Evolutionary conservation across 2,888 invertebrate genomes (phyloP).

Genomic region (Crocallis elinguaria): DNA sequence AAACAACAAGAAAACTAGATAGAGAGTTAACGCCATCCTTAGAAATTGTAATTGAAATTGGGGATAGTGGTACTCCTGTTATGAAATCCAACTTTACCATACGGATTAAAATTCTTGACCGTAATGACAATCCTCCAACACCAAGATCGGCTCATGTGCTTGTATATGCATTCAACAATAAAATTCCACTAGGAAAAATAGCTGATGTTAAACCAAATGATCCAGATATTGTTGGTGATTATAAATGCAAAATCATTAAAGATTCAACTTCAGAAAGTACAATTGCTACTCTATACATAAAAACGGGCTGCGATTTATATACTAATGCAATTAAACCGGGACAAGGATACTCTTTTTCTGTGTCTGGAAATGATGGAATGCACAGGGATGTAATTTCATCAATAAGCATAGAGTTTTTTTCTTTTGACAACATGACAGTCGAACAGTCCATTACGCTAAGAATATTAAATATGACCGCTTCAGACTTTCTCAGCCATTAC

Average conservation of each 20-base stretch:
- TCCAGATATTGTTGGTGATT: constrained; percentile 94
- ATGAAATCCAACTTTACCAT: constrained; percentile 93
- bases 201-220: constrained; percentile 97
- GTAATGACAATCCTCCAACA: constrained; percentile 95
- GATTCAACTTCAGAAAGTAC: constrained; percentile 85
- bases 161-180: constrained; percentile 90
- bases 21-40: constrained; percentile 91
- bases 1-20: constrained; percentile 92
- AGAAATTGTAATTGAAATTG: constrained; percentile 92
- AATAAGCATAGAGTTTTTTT: constrained; percentile 92
- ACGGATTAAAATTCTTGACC: constrained; percentile 91
- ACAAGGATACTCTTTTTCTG: constrained; percentile 90
- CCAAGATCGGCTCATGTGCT: constrained; percentile 92
- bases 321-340: constrained; percentile 89
- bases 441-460: constrained; percentile 92
- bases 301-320: constrained; percentile 91
- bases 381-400: constrained; percentile 95
- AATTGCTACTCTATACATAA: constrained; percentile 87
- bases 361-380: constrained; percentile 95
- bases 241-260: constrained; percentile 92
- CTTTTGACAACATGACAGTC: constrained; percentile 92
- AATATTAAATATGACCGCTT: constrained; percentile 89
- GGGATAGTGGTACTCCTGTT: constrained; percentile 93
- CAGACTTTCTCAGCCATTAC: constrained; percentile 90
- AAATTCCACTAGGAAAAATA: constrained; percentile 91